phyloP scores from a whole-genome alignment of 2,888 invertebrate genomes.

The Trisateles emortualis region DNA sequence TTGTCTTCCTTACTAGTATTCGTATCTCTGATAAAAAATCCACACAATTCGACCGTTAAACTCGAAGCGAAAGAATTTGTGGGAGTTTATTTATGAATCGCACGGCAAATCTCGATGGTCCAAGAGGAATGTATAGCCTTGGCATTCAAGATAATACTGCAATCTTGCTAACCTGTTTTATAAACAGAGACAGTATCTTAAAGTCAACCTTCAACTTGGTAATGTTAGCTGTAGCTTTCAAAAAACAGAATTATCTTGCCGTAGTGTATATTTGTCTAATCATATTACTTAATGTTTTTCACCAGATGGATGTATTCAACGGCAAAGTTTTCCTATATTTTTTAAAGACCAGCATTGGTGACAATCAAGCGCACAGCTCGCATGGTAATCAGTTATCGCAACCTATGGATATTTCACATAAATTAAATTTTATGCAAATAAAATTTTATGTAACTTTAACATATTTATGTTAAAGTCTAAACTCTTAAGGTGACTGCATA shows the following conservation, averaged over 20 bases:
- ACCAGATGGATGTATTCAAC: too few species aligned
- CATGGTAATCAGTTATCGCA: too few species aligned
- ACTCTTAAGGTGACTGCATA: too few species aligned
- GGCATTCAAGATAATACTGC: conserved; percentile 53
- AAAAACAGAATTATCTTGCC: not conserved
- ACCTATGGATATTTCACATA: too few species aligned
- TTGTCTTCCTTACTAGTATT: conserved; percentile 50
- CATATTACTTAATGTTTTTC: too few species aligned
- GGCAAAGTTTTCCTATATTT: too few species aligned
- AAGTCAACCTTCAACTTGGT: conserved; percentile 42
- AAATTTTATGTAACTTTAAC: too few species aligned
- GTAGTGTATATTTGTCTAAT: not conserved
- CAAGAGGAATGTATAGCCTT: conserved; percentile 47
- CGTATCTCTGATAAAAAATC: conserved; percentile 71
- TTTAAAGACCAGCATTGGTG: too few species aligned
- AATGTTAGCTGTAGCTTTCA: conserved; percentile 30
- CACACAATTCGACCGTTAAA: conserved; percentile 63
- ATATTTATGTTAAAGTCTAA: too few species aligned
- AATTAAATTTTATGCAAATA: too few species aligned
- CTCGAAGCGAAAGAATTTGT: conserved; percentile 53
- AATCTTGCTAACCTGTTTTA: conserved; percentile 50
- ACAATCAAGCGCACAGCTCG: too few species aligned
- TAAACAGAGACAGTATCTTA: conserved; percentile 44
- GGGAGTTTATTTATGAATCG: conserved; percentile 56
- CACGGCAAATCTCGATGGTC: conserved; percentile 48